Percentiles rank a stretch among this genome's conserved stretches.
These are phyloP conservation scores for Amiota communis DNA, from an alignment of 2,888 invertebrate species.

Conservation along the genomic window DNA sequence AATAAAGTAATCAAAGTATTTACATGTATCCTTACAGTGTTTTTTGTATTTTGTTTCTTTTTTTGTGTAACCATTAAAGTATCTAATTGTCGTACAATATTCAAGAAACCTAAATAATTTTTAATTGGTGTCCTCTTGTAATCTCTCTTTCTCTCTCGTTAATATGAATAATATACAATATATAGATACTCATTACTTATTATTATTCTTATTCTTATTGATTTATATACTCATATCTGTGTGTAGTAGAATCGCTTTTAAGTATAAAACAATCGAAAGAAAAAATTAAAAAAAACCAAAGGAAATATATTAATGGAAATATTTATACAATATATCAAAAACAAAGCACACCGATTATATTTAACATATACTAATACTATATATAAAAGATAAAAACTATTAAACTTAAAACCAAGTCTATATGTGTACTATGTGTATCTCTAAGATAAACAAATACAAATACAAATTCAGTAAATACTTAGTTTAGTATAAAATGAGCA, in stretches of 20 bases:
- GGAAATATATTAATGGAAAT: background rate
- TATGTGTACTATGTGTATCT: slow-evolving; percentile 2
- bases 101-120: slow-evolving; percentile 31
- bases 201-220: background rate
- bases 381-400: slow-evolving; percentile 17
- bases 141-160: background rate
- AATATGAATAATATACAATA: no score
- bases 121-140: slow-evolving; percentile 58
- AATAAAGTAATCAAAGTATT: background rate
- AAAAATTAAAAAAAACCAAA: background rate
- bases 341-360: slow-evolving; percentile 63
- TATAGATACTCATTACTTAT: no score
- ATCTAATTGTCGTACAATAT: background rate
- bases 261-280: slow-evolving; percentile 33
- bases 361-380: slow-evolving; percentile 24
- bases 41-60: slow-evolving; percentile 1
- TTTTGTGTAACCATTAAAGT: no score
- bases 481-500: slow-evolving; percentile 1
- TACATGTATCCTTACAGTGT: slow-evolving; percentile 14
- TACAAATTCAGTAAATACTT: no score
- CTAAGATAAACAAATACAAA: no score
- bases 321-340: slow-evolving; percentile 53
- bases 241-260: no score
- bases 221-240: background rate
- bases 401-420: slow-evolving; percentile 13